Evolutionary conservation across 2,888 invertebrate genomes (phyloP).

Genomic region (Scaptomyza flava): DNA sequence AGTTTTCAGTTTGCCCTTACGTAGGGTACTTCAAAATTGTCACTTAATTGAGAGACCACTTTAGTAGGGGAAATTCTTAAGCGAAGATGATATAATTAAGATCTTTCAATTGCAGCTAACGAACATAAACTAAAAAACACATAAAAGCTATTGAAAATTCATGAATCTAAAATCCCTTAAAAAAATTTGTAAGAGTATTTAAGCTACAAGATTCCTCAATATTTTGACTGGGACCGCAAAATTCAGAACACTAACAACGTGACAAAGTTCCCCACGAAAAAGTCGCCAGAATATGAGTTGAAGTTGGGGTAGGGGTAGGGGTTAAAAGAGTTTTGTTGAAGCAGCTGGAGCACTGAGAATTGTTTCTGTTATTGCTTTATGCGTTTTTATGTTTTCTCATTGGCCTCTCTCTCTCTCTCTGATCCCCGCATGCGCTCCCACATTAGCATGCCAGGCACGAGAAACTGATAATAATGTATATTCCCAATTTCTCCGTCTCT

Average conservation of each 20-base stretch:
- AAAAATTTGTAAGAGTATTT: slow-evolving; percentile 11
- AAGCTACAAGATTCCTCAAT: not conserved
- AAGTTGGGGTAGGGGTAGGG: slow-evolving; percentile 14
- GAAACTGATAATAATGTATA: slow-evolving; percentile 53
- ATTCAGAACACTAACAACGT: slow-evolving; percentile 70
- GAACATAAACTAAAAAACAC: not conserved
- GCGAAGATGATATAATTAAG: not conserved
- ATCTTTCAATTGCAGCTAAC: not conserved
- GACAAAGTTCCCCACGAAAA: slow-evolving; percentile 39
- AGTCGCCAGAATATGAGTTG: slow-evolving; percentile 12
- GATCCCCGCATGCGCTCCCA: slow-evolving; percentile 29
- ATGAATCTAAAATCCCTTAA: too few relatives aligned
- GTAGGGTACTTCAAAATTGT: not conserved
- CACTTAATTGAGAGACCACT: not conserved
- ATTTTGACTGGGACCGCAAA: slow-evolving; percentile 48
- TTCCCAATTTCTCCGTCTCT: slow-evolving; percentile 33
- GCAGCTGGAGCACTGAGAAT: slow-evolving; percentile 56
- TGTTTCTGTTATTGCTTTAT: slow-evolving; percentile 54
- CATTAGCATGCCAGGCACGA: slow-evolving; percentile 75
- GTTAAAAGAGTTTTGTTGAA: slow-evolving; percentile 8
- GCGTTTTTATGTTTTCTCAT: slow-evolving; percentile 66
- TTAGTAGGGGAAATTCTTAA: not conserved
- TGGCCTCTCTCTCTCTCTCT: slow-evolving; percentile 14
- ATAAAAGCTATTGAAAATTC: too few relatives aligned
- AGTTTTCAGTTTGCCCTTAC: slow-evolving; percentile 27